Evolutionary conservation across 2,113 vertebrate species (phyloP).

Genomic region (Passer domesticus): DNA sequence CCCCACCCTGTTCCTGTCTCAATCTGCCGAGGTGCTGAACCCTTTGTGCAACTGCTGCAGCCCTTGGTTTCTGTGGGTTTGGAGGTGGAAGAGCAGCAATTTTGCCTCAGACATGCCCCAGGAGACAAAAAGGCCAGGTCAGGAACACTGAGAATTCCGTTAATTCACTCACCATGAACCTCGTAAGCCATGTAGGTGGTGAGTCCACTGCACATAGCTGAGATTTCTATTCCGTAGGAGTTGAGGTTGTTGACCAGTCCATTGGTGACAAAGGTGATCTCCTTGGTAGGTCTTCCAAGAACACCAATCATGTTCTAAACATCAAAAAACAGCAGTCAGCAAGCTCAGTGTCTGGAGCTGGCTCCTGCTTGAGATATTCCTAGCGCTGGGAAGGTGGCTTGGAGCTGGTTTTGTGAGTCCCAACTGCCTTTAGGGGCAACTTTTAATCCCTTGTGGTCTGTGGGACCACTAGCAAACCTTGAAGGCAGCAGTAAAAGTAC

Average conservation of each 20-base stretch:
- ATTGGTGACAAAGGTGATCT: not conserved
- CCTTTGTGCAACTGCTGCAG: not conserved
- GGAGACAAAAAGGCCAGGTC: not conserved
- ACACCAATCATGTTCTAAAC: not conserved
- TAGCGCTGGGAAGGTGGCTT: no score
- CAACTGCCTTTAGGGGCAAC: no score
- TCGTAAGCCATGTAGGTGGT: not conserved
- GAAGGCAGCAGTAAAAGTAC: no score
- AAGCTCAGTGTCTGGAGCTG: no score
- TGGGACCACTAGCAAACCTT: no score
- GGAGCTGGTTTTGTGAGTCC: no score
- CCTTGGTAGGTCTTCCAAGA: not conserved
- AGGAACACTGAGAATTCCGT: not conserved
- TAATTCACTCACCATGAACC: not conserved
- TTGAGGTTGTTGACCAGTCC: not conserved
- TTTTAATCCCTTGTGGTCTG: no score
- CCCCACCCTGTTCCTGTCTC: no score
- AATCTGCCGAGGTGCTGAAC: not conserved
- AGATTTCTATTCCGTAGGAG: not conserved
- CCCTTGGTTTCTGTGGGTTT: not conserved
- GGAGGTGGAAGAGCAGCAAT: not conserved
- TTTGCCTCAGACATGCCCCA: not conserved
- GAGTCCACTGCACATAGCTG: not conserved
- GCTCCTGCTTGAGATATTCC: no score
- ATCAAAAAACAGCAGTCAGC: not conserved